A percentile compares a stretch with the other conserved stretches of the same genome.
Conservation (phyloP, 23 tunicate species). For the Halocynthia roretzi region DNA sequence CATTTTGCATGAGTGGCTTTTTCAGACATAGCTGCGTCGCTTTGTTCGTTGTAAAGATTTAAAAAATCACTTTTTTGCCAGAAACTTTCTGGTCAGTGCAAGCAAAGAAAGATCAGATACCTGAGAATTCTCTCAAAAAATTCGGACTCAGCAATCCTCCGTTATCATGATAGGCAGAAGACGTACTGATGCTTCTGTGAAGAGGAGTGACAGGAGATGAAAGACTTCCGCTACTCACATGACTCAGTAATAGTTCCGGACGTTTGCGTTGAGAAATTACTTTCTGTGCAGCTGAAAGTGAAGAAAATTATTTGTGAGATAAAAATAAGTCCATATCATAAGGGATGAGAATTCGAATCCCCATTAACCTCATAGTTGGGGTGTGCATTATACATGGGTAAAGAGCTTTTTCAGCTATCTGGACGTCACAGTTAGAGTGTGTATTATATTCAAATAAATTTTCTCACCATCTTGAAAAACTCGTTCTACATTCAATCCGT, state of each 20-base stretch:
- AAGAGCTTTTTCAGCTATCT: too few species aligned
- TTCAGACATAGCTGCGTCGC: too few species aligned
- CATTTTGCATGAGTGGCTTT: too few species aligned
- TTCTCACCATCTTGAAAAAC: constrained; percentile 82
- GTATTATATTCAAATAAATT: not conserved
- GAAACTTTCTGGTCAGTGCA: too few species aligned
- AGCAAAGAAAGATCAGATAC: not conserved
- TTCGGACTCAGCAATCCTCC: constrained; percentile 20
- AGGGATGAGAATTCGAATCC: too few species aligned
- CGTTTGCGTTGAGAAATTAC: constrained; percentile 15
- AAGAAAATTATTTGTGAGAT: too few species aligned
- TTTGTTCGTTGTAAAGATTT: too few species aligned
- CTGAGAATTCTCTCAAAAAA: not conserved
- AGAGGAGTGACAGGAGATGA: constrained; percentile 46
- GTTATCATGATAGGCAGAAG: constrained; percentile 51
- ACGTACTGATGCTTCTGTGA: constrained; percentile 69
- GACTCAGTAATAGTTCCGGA: constrained; percentile 15
- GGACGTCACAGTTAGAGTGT: too few species aligned
- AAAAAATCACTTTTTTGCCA: too few species aligned
- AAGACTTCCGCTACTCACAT: constrained; percentile 17
- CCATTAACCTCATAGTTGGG: too few species aligned
- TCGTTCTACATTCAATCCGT: constrained; percentile 85
- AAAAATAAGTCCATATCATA: too few species aligned
- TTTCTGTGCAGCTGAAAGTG: constrained; percentile 12
- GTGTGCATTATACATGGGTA: too few species aligned